Percentiles rank a stretch among this genome's conserved stretches.
phyloP scores from a whole-genome alignment of 2,113 vertebrate species.

The Merops nubicus region DNA sequence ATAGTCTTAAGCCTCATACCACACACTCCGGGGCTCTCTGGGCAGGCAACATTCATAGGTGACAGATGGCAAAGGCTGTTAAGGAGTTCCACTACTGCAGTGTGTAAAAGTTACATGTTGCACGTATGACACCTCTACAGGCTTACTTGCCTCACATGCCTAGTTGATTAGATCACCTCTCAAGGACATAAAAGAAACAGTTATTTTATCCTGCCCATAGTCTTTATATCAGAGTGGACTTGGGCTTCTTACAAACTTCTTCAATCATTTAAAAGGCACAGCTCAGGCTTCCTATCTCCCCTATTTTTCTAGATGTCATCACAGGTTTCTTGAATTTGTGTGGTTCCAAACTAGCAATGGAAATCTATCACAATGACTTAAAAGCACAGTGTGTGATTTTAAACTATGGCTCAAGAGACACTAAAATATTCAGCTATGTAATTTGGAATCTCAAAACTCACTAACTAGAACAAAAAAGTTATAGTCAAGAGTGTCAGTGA shows the following conservation, averaged over 20 bases:
- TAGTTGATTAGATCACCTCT: background rate
- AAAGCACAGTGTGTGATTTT: background rate
- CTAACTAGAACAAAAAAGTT: background rate
- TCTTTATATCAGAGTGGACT: background rate
- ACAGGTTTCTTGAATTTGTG: background rate
- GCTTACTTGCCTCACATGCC: background rate
- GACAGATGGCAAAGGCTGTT: background rate
- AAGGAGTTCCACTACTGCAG: background rate
- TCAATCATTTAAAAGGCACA: background rate
- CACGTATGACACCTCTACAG: background rate
- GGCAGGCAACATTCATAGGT: background rate
- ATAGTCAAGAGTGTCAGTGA: background rate
- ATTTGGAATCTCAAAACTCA: background rate
- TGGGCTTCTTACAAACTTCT: background rate
- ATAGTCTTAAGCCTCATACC: background rate
- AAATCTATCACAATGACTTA: background rate
- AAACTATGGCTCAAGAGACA: background rate
- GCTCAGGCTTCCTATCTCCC: background rate
- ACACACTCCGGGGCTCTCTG: background rate
- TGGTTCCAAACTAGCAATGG: background rate
- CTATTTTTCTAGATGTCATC: background rate
- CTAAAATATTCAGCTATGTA: background rate
- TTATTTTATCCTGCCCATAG: background rate
- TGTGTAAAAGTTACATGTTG: background rate
- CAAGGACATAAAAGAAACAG: accelerated